A percentile compares a stretch with the other conserved stretches of the same genome.
phyloP scores from a whole-genome alignment of 2,113 vertebrate genomes.

The Mormyrus lacerda region DNA sequence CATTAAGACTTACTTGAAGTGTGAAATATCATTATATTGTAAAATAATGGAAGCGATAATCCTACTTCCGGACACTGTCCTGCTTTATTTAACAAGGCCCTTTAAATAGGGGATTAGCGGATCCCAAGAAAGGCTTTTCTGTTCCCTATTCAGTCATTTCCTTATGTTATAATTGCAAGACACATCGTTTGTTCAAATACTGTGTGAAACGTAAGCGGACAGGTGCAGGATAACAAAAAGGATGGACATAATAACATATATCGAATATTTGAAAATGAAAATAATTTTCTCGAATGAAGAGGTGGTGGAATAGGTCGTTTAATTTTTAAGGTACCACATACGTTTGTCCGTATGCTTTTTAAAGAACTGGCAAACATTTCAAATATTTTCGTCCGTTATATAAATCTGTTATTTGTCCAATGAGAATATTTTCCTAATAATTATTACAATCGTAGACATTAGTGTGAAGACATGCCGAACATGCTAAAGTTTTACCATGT shows the following conservation, averaged over 20 bases:
- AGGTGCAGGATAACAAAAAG: conserved; percentile 80
- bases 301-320: background rate
- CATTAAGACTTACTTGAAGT: conserved; percentile 72
- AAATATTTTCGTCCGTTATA: background rate
- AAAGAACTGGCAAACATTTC: background rate
- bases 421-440: background rate
- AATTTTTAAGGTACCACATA: background rate
- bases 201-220: conserved; percentile 68
- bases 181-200: conserved; percentile 80
- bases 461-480: background rate
- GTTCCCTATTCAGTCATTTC: conserved; percentile 77
- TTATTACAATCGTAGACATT: background rate
- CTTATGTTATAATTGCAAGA: conserved; percentile 93
- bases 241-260: conserved; percentile 55
- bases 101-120: conserved; percentile 97
- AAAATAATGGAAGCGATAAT: conserved; percentile 86
- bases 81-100: conserved; percentile 95
- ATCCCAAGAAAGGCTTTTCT: conserved; percentile 79
- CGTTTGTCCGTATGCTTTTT: background rate
- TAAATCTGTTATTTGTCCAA: background rate
- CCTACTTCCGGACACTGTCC: conserved; percentile 98
- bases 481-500: background rate
- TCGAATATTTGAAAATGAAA: background rate
- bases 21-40: conserved; percentile 98
- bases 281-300: background rate